Conservation (phyloP, 1,140 invertebrate species). For the Chionoecetes opilio region DNA sequence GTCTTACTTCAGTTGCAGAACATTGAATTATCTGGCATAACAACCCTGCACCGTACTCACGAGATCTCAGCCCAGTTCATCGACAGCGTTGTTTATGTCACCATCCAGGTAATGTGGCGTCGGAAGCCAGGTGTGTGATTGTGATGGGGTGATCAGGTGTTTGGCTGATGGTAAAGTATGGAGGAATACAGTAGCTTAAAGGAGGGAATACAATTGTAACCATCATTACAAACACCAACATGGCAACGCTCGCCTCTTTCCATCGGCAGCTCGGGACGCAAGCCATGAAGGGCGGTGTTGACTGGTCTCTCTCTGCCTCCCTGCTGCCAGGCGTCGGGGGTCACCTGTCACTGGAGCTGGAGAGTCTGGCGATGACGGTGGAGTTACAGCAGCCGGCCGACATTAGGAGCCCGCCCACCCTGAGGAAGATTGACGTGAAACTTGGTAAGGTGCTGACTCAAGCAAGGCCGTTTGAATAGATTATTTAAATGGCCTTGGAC, state of each 20-base stretch:
- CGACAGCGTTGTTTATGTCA: constrained; percentile 66
- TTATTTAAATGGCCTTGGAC: too few relatives aligned
- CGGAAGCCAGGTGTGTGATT: neutral
- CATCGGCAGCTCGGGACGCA: constrained; percentile 60
- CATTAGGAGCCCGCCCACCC: constrained; percentile 63
- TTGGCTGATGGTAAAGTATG: neutral
- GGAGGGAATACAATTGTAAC: too few relatives aligned
- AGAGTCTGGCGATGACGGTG: constrained; percentile 58
- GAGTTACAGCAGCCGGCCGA: constrained; percentile 64
- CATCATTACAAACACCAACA: too few relatives aligned
- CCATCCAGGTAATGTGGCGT: constrained; percentile 55
- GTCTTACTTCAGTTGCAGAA: constrained; percentile 56
- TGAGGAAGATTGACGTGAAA: constrained; percentile 62
- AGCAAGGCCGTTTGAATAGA: neutral
- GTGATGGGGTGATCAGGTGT: neutral
- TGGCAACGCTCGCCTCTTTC: neutral
- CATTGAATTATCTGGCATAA: constrained; percentile 35
- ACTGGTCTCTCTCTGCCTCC: constrained; percentile 66
- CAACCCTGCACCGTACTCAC: constrained; percentile 53
- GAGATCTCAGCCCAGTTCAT: constrained; percentile 71
- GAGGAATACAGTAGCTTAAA: too few relatives aligned
- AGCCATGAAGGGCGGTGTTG: constrained; percentile 36
- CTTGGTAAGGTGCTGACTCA: constrained; percentile 42
- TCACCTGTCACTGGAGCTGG: constrained; percentile 55
- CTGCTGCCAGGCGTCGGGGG: constrained; percentile 63